Evolutionary conservation across 1,140 invertebrate genomes (phyloP).

Genomic region (Zophobas morio): DNA sequence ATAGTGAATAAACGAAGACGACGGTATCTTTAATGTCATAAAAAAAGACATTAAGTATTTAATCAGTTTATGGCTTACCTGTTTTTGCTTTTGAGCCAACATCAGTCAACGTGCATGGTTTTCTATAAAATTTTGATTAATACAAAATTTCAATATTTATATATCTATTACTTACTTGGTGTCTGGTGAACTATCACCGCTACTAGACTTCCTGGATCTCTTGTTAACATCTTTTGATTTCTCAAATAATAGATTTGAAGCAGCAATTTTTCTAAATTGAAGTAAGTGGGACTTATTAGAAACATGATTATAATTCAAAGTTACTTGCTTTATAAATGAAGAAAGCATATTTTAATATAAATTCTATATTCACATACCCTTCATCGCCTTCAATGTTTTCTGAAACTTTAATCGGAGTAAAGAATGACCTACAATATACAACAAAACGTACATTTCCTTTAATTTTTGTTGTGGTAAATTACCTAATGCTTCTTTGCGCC

Average conservation of each 20-base stretch:
- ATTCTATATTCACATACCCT: constrained; percentile 49
- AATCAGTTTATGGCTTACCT: no score
- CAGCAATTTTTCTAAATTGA: constrained; percentile 35
- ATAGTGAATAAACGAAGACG: no score
- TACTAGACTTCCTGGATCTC: constrained; percentile 51
- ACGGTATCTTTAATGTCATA: no score
- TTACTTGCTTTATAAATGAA: constrained; percentile 47
- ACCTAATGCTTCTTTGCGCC: constrained; percentile 65
- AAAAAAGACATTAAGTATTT: no score
- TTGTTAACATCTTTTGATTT: constrained; percentile 40
- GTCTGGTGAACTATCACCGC: constrained; percentile 53
- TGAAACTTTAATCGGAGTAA: constrained; percentile 45
- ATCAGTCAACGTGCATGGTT: constrained; percentile 2
- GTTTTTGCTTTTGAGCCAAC: not conserved
- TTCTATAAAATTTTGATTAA: constrained; percentile 19
- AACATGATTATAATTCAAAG: constrained; percentile 32
- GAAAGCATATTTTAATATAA: constrained; percentile 50
- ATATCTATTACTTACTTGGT: constrained; percentile 50
- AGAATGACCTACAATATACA: constrained; percentile 50
- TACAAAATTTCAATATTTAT: constrained; percentile 13
- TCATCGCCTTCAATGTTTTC: constrained; percentile 44
- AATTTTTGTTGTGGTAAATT: constrained; percentile 51
- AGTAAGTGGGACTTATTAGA: constrained; percentile 25
- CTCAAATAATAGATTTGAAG: not conserved
- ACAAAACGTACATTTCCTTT: not conserved